Conservation (phyloP, 2,888 invertebrate species). For the Altica lythri region DNA sequence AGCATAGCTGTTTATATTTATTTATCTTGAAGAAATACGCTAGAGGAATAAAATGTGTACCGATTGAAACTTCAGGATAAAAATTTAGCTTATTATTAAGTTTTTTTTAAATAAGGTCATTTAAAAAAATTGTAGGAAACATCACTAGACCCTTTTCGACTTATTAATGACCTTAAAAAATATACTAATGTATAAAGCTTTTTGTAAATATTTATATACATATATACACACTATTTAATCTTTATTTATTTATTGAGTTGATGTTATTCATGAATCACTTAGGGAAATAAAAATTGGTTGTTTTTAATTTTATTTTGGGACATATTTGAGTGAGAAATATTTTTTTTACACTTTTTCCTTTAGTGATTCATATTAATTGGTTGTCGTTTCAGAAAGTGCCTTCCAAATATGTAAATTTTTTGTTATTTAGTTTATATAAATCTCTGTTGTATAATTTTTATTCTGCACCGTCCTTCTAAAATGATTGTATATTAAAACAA, state of each 20-base stretch:
- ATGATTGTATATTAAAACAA: constrained; percentile 40
- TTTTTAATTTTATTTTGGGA: not conserved
- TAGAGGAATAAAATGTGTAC: not conserved
- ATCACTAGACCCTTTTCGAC: too few relatives aligned
- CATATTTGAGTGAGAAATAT: not conserved
- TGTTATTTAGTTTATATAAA: constrained; percentile 38
- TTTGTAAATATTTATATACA: constrained; percentile 28
- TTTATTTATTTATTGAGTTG: constrained; percentile 27
- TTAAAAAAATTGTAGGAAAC: too few relatives aligned
- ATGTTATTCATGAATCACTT: constrained; percentile 23
- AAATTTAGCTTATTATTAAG: constrained; percentile 8
- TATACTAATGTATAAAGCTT: constrained; percentile 12
- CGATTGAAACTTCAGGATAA: too few relatives aligned
- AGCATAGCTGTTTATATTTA: constrained; percentile 15
- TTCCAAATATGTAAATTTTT: constrained; percentile 42
- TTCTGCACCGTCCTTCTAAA: constrained; percentile 43
- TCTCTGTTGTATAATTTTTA: constrained; percentile 38
- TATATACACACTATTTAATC: constrained; percentile 24
- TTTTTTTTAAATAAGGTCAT: constrained; percentile 11
- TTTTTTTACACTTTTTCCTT: constrained; percentile 15
- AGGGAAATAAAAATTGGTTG: not conserved
- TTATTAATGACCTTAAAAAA: too few relatives aligned
- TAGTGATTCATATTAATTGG: constrained; percentile 23
- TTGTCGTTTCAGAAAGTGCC: constrained; percentile 41
- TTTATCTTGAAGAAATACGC: too few relatives aligned